These are phyloP conservation scores for Harpalus rubripes DNA, from an alignment of 2,888 invertebrate genomes.

Conservation along the genomic window DNA sequence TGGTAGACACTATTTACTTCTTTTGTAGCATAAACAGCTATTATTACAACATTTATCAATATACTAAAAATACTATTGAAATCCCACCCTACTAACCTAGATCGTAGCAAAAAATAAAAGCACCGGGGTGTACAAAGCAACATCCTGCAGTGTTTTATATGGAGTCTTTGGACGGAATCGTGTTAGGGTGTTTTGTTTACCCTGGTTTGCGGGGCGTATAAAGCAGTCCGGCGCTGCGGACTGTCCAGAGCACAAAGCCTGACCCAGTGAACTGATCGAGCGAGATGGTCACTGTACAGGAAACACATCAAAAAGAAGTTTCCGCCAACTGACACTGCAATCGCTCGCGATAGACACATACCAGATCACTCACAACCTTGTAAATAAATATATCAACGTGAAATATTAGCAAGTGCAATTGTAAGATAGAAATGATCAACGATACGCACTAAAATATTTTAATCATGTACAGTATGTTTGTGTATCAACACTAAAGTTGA, in stretches of 20 bases:
- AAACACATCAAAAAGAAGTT: slow-evolving; percentile 71
- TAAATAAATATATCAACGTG: background rate
- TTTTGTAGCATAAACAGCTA: too few species aligned
- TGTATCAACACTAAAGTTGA: too few species aligned
- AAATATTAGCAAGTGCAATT: background rate
- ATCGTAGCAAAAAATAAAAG: background rate
- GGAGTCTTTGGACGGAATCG: slow-evolving; percentile 18
- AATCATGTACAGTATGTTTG: too few species aligned
- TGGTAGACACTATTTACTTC: too few species aligned
- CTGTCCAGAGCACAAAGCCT: slow-evolving; percentile 19
- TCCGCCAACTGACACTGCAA: slow-evolving; percentile 57
- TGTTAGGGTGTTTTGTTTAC: slow-evolving; percentile 45
- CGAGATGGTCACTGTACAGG: slow-evolving; percentile 69
- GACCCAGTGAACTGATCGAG: slow-evolving; percentile 23
- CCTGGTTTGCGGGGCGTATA: background rate
- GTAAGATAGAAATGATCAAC: background rate
- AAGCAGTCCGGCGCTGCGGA: background rate
- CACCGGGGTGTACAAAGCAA: background rate
- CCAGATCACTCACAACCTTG: background rate
- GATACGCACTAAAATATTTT: too few species aligned
- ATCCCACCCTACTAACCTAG: too few species aligned
- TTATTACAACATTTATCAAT: too few species aligned
- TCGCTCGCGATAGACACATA: slow-evolving; percentile 22
- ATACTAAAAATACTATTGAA: too few species aligned
- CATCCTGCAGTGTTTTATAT: slow-evolving; percentile 14